Base-by-base conservation (phyloP, 2,113 vertebrate species). In the Carassius carassius region DNA sequence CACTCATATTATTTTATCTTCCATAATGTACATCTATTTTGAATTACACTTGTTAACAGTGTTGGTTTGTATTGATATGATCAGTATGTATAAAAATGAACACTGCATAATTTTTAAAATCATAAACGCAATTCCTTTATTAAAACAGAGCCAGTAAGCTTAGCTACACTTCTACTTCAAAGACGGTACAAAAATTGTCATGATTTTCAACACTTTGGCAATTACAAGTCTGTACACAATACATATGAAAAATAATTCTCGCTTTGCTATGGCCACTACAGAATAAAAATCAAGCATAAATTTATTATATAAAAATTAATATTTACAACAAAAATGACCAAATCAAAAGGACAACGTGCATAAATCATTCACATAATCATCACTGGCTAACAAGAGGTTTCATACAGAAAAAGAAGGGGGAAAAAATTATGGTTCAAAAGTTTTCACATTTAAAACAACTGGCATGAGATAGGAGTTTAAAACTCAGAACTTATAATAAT, bases 41-140 rank as follows among this genome's bases (percentile, higher is more conserved):
- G 16, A 19, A 9, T 32, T 2, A 19, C 3, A 35, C 29, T 11
- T 44, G 41, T 41, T 41, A 41, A 41, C 6, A 11, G 3, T 11
- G 9, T 69, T 37, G 0, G 29, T 35, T 69, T 70, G 67, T 69
- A 37, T 37, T 70, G 17, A 21, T 12, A 37, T 60, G 56, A 35
- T 35, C 65, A 19, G 65, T 69, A 37, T 35, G 54, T 2, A 35
- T 1, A 4, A 32, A 70, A 70, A 70, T 37, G 67, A 37, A 69
- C 1, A 21, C 17, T 19, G 8, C 32, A 35, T 51, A 3, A 23
- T 62, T 78, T 74, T n/a, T 65, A 87, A 88, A 88, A 81, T 14
- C 76, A 84, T 84, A 86, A 82, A 72, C n/a, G 58, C 78, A 80
- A 78, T 70, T 82, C 25, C 78, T 88, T 88, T 84, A 88, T 86